Conservation (phyloP, 2,113 vertebrate species). For the Neomonachus schauinslandi region DNA sequence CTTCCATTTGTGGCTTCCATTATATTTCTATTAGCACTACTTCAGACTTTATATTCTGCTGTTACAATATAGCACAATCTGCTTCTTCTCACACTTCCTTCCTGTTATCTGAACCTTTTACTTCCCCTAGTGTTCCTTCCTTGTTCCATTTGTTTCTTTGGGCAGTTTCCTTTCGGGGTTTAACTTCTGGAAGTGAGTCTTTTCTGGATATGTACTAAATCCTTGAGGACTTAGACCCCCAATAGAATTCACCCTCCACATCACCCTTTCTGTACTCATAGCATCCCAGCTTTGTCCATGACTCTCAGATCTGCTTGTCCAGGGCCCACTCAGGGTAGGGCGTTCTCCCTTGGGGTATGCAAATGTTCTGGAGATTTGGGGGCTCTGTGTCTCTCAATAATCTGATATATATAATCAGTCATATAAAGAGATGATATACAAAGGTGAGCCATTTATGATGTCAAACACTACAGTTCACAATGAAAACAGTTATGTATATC, state of each 20-base stretch:
- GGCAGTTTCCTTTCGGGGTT: not conserved
- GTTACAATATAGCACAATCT: too few relatives aligned
- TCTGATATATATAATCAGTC: not conserved
- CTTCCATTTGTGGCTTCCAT: not conserved
- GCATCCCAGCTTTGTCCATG: not conserved
- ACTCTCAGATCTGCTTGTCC: not conserved
- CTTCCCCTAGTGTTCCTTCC: not conserved
- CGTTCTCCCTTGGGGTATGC: not conserved
- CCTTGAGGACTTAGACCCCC: not conserved
- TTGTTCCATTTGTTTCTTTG: not conserved
- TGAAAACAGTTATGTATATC: not conserved
- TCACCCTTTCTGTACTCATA: not conserved
- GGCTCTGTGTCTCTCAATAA: not conserved
- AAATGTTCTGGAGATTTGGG: not conserved
- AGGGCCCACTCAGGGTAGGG: too few relatives aligned
- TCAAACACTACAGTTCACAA: not conserved
- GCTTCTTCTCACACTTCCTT: not conserved
- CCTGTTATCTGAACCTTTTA: not conserved
- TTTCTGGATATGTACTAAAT: not conserved
- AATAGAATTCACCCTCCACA: not conserved
- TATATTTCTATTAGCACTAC: not conserved
- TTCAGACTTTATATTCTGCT: not conserved
- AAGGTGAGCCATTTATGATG: constrained; percentile 10
- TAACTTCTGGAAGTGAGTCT: not conserved
- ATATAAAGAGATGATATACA: not conserved